Percentiles rank a stretch among this genome's conserved stretches.
These are phyloP conservation scores for Elachura formosa DNA, from an alignment of 2,113 vertebrate species.

Conservation along the genomic window DNA sequence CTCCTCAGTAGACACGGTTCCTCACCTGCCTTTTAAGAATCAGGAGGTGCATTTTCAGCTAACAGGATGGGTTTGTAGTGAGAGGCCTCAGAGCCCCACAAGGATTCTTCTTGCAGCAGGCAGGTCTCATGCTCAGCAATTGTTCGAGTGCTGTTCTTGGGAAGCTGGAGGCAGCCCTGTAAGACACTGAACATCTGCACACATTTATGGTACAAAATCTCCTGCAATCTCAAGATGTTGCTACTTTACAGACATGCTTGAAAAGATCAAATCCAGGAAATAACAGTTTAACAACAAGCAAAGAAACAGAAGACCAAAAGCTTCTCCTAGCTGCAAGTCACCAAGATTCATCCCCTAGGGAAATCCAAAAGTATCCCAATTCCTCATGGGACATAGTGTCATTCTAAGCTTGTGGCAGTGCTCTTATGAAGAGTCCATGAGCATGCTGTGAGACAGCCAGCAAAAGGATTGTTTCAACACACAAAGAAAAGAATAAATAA, in stretches of 20 bases:
- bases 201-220: background rate
- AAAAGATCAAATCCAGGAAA: background rate
- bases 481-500: background rate
- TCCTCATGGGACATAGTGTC: background rate
- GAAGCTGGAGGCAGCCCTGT: background rate
- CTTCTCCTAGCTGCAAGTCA: background rate
- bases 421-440: background rate
- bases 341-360: background rate
- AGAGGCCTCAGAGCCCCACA: background rate
- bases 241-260: background rate
- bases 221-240: background rate
- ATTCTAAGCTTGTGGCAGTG: background rate
- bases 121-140: background rate
- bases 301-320: background rate
- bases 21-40: background rate
- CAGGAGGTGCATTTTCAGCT: background rate
- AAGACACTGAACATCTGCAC: constrained; percentile 20
- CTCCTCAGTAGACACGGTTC: background rate
- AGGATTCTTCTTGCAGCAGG: background rate
- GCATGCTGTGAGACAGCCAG: background rate
- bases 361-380: background rate
- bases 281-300: background rate
- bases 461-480: background rate
- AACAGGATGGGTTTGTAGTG: background rate
- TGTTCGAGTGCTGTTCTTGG: background rate